These are phyloP conservation scores for Sebastes trivittatus DNA, from an alignment of 2,797 vertebrate species.

Conservation along the genomic window DNA sequence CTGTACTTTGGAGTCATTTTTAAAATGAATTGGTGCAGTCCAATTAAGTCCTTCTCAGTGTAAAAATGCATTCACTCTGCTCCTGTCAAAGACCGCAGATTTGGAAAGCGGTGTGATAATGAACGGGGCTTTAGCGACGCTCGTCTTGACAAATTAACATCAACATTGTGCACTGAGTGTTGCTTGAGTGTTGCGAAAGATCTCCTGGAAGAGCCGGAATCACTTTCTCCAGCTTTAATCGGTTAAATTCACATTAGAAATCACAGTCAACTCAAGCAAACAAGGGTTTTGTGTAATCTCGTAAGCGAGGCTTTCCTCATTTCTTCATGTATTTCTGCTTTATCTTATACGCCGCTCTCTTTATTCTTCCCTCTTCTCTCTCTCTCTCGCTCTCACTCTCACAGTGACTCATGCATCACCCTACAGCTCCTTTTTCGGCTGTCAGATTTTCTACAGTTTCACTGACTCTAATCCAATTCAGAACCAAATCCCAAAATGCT, in stretches of 20 bases:
- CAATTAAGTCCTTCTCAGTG: slow-evolving; percentile 21
- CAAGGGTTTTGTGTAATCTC: slow-evolving; percentile 44
- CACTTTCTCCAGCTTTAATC: slow-evolving; percentile 32
- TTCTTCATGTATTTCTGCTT: slow-evolving; percentile 57
- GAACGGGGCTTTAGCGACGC: slow-evolving; percentile 31
- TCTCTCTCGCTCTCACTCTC: slow-evolving; percentile 27
- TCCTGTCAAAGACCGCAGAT: slow-evolving; percentile 21
- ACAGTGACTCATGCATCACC: slow-evolving; percentile 64
- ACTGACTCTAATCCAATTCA: slow-evolving; percentile 72
- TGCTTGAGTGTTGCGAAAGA: slow-evolving; percentile 3
- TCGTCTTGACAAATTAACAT: slow-evolving; percentile 45
- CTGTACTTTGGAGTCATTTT: slow-evolving; percentile 25
- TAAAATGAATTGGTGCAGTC: slow-evolving; percentile 22
- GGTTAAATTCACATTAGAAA: slow-evolving; percentile 45
- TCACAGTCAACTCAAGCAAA: slow-evolving; percentile 41
- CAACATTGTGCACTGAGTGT: slow-evolving; percentile 16
- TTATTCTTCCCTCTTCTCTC: slow-evolving; percentile 32
- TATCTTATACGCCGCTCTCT: slow-evolving; percentile 27
- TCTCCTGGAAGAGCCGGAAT: slow-evolving; percentile 31
- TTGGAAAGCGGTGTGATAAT: slow-evolving; percentile 43
- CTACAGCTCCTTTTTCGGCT: slow-evolving; percentile 61
- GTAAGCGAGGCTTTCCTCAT: slow-evolving; percentile 35
- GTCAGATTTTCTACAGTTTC: slow-evolving; percentile 69
- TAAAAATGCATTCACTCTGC: slow-evolving; percentile 8
- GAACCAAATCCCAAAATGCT: slow-evolving; percentile 71